Base-by-base conservation (phyloP, 2,888 invertebrate species). In the Brachyptera putata region DNA sequence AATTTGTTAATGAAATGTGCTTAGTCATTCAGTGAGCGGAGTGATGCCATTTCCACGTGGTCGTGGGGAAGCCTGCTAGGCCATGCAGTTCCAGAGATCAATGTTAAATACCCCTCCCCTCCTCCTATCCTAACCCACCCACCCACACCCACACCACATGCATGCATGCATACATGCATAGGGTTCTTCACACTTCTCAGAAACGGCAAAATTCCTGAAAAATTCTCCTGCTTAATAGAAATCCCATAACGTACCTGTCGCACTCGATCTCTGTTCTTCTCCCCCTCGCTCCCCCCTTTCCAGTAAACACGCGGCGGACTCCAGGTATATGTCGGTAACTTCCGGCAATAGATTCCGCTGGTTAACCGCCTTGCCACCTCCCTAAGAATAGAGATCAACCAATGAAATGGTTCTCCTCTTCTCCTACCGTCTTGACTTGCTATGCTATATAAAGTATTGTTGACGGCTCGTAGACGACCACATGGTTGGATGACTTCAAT, bases 1-100 rank as follows among this genome's bases (percentile, higher is more conserved):
- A 50, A 50, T 26, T 50, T 50, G 50, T 50, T 26, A 50, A 50
- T 50, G 50, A 50, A 34, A 50, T 21, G 30, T 50, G 50, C 50
- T 50, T 53, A 53, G 53, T 53, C 53, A 53, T 21, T 5, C 30
- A 30, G 30, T 30, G 11, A 11, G 30, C 7, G 11, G n/a, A 30
- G 30, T 5, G 30, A 11, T 7, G 30, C 30, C 7, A 5, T 30
- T 30, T n/a, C n/a, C n/a, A n/a, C n/a, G n/a, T n/a, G n/a, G n/a
- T n/a, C n/a, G n/a, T n/a, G n/a, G n/a, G n/a, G n/a, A n/a, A n/a
- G n/a, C n/a, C n/a, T n/a, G n/a, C n/a, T n/a, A n/a, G n/a, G n/a
- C n/a, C n/a, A n/a, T n/a, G n/a, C n/a, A n/a, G n/a, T n/a, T n/a
- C n/a, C n/a, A n/a, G 16, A 18, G 5, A 5, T 4, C 25, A 5